Evolutionary conservation across 2,113 vertebrate genomes (phyloP).

Genomic region (Ovibos moschatus): DNA sequence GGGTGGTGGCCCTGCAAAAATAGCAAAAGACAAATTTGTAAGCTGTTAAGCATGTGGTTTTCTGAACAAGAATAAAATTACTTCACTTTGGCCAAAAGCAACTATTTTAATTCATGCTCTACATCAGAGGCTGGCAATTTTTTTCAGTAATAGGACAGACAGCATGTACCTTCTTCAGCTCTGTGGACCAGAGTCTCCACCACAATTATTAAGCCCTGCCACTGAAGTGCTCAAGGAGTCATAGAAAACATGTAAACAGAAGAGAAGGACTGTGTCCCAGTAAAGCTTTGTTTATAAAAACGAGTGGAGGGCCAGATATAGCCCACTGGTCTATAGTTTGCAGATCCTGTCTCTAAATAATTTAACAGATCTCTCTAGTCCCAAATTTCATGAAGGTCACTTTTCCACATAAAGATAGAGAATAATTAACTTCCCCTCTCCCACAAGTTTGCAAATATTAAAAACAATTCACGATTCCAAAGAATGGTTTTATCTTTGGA

Average conservation of each 20-base stretch:
- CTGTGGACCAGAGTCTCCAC: background rate
- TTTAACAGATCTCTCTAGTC: constrained; percentile 42
- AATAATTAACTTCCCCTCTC: constrained; percentile 44
- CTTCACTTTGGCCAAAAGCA: background rate
- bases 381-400: constrained; percentile 45
- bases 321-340: background rate
- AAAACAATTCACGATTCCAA: constrained; percentile 47
- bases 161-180: background rate
- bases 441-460: constrained; percentile 53
- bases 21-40: constrained; percentile 21
- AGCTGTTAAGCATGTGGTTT: background rate
- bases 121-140: background rate
- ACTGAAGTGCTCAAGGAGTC: background rate
- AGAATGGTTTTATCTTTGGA: constrained; percentile 46
- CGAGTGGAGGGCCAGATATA: background rate
- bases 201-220: background rate
- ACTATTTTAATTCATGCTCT: constrained; percentile 42
- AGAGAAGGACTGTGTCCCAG: background rate
- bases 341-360: constrained; percentile 8
- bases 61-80: constrained; percentile 29
- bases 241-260: background rate
- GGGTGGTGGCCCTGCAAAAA: constrained; percentile 94
- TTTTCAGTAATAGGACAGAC: background rate
- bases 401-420: background rate
- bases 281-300: constrained; percentile 32